Percentiles rank a stretch among this genome's conserved stretches.
These are phyloP conservation scores for Eriocheir sinensis DNA, from an alignment of 1,140 invertebrate genomes.

Conservation along the genomic window DNA sequence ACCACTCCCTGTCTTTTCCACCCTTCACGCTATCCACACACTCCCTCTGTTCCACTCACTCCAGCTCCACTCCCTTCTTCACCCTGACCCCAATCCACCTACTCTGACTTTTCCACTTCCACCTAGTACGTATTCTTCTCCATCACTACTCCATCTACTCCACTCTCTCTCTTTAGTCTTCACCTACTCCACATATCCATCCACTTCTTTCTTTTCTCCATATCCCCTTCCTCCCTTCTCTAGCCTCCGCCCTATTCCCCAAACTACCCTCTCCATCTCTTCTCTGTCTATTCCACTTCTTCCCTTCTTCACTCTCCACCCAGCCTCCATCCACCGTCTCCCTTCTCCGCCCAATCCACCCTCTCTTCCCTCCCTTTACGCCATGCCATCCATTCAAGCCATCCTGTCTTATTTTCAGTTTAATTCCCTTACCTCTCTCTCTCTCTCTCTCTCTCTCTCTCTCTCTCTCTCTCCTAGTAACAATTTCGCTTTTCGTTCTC, in stretches of 20 bases:
- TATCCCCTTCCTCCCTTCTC: background rate
- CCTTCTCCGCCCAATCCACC: background rate
- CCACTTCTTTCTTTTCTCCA: background rate
- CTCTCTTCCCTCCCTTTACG: background rate
- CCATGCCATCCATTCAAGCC: background rate
- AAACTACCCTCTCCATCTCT: background rate
- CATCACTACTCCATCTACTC: background rate
- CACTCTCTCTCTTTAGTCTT: background rate
- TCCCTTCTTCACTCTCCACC: background rate
- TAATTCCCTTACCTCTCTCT: background rate
- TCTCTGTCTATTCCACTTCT: background rate
- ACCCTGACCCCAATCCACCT: background rate
- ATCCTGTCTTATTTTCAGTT: background rate
- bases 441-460: slow-evolving; percentile 18
- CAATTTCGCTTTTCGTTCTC: too few species aligned
- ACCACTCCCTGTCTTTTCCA: background rate
- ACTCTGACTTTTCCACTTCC: background rate
- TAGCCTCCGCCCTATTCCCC: background rate
- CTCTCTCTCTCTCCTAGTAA: background rate
- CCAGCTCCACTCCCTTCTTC: slow-evolving; percentile 37
- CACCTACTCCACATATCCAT: background rate
- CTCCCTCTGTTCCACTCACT: background rate
- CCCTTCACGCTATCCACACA: background rate
- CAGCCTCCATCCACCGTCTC: background rate
- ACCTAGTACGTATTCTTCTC: background rate